phyloP scores from a whole-genome alignment of 2,888 invertebrate genomes.

The Adela reaumurella region DNA sequence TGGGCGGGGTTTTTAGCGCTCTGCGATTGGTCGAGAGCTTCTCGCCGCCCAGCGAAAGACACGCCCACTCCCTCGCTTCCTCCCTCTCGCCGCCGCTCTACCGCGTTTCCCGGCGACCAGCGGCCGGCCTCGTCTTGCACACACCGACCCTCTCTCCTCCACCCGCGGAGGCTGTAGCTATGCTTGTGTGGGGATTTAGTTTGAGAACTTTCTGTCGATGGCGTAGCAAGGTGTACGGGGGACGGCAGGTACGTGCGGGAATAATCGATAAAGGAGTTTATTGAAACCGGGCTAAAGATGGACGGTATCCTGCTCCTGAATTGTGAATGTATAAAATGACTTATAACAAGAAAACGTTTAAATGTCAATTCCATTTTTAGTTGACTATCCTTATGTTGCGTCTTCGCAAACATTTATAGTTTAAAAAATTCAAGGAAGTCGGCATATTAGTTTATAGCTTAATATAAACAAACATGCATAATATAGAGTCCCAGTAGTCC shows the following conservation, averaged over 20 bases:
- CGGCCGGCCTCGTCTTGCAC: neutral
- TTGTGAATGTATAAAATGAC: no score
- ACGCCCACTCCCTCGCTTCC: constrained; percentile 27
- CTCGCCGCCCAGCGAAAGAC: constrained; percentile 41
- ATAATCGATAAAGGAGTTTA: constrained; percentile 59
- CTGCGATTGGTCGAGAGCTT: constrained; percentile 41
- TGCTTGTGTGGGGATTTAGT: constrained; percentile 57
- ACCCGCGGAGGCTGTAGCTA: constrained; percentile 45
- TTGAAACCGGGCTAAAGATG: constrained; percentile 53
- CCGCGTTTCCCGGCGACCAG: constrained; percentile 6
- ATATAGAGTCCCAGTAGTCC: no score
- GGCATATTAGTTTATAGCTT: no score
- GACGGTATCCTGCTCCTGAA: neutral
- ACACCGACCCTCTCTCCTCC: neutral
- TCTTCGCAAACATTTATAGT: no score
- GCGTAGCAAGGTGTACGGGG: constrained; percentile 39
- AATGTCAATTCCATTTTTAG: no score
- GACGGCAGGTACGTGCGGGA: constrained; percentile 45
- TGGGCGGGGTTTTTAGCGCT: constrained; percentile 32
- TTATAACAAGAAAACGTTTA: no score
- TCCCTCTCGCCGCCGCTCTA: constrained; percentile 16
- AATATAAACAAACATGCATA: no score
- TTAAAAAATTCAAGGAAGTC: no score
- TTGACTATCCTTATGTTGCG: no score
- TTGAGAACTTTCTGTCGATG: constrained; percentile 56